phyloP scores from a whole-genome alignment of 2,113 vertebrate genomes.

The Dendropsophus ebraccatus region DNA sequence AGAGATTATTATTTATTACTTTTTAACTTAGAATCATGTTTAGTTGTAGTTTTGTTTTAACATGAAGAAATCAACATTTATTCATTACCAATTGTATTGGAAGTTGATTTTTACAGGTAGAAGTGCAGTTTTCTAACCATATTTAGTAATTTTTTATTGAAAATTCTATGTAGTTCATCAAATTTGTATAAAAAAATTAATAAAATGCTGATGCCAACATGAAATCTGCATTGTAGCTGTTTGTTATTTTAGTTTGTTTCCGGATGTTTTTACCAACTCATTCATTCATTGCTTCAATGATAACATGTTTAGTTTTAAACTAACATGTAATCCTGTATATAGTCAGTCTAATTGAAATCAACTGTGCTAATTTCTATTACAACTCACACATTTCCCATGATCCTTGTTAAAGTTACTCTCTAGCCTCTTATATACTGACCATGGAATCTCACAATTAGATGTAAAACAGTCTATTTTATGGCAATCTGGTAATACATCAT shows the following conservation, averaged over 20 bases:
- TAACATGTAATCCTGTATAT: background rate
- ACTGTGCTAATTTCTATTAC: background rate
- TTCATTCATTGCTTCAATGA: background rate
- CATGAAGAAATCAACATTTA: background rate
- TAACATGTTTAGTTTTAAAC: background rate
- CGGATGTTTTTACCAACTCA: background rate
- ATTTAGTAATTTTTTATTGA: background rate
- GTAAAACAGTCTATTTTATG: background rate
- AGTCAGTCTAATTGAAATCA: background rate
- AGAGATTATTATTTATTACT: background rate
- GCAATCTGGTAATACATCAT: background rate
- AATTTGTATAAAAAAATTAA: background rate
- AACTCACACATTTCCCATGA: background rate
- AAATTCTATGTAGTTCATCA: background rate
- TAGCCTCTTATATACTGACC: background rate
- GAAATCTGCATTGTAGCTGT: background rate
- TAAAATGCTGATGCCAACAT: background rate
- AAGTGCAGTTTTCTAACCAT: background rate
- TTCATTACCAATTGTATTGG: background rate
- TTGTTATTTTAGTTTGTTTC: background rate
- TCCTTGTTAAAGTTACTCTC: background rate
- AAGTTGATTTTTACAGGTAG: background rate
- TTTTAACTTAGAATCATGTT: background rate
- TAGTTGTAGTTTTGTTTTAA: background rate
- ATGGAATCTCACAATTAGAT: background rate